These are phyloP conservation scores for Sebastes steindachneri DNA, from an alignment of 2,797 vertebrate genomes.

Conservation along the genomic window DNA sequence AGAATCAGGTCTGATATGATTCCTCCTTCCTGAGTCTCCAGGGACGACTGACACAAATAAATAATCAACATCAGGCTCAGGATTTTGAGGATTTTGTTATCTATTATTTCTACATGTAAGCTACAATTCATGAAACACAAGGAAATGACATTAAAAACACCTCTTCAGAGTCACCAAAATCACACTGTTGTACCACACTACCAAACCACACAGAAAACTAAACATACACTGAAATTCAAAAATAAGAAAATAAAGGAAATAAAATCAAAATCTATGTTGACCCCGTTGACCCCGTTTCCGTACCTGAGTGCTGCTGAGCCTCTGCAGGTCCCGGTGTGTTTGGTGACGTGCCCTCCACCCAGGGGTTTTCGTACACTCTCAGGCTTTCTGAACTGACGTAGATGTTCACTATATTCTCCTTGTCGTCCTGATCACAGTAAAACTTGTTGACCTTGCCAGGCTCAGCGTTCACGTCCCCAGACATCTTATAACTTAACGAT, in stretches of 20 bases:
- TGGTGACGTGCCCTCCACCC: conserved; percentile 41
- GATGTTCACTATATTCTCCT: conserved; percentile 57
- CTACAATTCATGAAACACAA: not conserved
- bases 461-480: not conserved
- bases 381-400: conserved; percentile 69
- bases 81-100: not conserved
- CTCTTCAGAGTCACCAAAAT: not conserved
- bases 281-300: not conserved
- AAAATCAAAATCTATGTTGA: not conserved
- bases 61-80: not conserved
- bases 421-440: conserved; percentile 7
- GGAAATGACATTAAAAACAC: not conserved
- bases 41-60: not conserved
- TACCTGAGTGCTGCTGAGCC: conserved; percentile 49
- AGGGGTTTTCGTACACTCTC: conserved; percentile 59
- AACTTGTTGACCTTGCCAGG: not conserved
- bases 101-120: not conserved
- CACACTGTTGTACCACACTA: not conserved
- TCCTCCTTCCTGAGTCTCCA: conserved; percentile 11
- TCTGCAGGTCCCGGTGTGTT: not conserved
- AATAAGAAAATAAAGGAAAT: not conserved
- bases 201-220: not conserved
- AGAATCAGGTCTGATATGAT: not conserved
- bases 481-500: conserved; percentile 6
- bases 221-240: not conserved